phyloP scores from a whole-genome alignment of 1,140 invertebrate species.

The Belonocnema kinseyi region DNA sequence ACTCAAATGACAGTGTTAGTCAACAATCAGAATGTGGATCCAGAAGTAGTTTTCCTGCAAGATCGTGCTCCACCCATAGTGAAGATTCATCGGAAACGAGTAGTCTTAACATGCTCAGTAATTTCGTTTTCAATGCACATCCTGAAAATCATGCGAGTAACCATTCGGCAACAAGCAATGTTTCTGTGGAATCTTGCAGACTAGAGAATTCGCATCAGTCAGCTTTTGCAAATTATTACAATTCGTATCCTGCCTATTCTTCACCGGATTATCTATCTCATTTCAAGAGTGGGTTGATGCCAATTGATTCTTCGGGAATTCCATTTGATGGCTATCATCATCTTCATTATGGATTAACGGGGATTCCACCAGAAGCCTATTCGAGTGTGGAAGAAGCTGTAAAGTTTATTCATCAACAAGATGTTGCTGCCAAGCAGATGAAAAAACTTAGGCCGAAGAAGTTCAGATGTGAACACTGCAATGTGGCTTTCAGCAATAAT shows the following conservation, averaged over 20 bases:
- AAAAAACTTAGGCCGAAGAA: conserved; percentile 91
- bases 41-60: not conserved
- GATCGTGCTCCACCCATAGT: conserved; percentile 17
- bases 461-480: conserved; percentile 91
- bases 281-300: conserved; percentile 40
- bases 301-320: conserved; percentile 16
- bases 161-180: too few relatives aligned
- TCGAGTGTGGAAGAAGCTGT: conserved; percentile 57
- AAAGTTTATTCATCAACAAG: conserved; percentile 62
- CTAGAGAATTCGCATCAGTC: not conserved
- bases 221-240: not conserved
- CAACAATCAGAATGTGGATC: conserved; percentile 22
- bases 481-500: conserved; percentile 94
- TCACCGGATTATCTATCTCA: not conserved
- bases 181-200: not conserved
- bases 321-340: conserved; percentile 35
- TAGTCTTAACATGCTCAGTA: conserved; percentile 34
- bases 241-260: not conserved
- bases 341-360: conserved; percentile 37
- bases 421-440: conserved; percentile 61
- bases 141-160: conserved; percentile 8
- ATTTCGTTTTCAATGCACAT: conserved; percentile 37
- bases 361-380: conserved; percentile 34
- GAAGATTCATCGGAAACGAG: conserved; percentile 31
- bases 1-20: conserved; percentile 47